These are phyloP conservation scores for Boloria euphrosyne DNA, from an alignment of 2,888 invertebrate species.

Conservation along the genomic window DNA sequence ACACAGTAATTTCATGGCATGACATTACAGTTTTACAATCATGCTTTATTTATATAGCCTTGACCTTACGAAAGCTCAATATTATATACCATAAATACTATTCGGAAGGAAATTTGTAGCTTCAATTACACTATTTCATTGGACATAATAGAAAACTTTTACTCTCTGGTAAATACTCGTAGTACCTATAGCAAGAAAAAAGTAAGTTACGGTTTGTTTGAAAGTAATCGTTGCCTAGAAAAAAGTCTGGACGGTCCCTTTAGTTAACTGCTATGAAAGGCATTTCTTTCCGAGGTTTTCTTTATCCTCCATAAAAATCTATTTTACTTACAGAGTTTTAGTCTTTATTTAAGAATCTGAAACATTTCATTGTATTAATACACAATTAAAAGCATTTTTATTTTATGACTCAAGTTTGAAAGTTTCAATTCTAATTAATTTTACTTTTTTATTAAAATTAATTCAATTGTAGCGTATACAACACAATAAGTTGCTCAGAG, in stretches of 20 bases:
- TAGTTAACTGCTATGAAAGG: conserved; percentile 24
- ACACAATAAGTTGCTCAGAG: conserved; percentile 3
- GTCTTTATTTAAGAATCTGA: conserved; percentile 32
- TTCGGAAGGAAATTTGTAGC: too few relatives aligned
- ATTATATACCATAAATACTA: not conserved
- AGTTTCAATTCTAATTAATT: not conserved
- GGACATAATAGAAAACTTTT: not conserved
- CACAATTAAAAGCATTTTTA: conserved; percentile 30
- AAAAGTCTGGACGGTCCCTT: conserved; percentile 13
- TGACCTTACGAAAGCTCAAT: conserved; percentile 18
- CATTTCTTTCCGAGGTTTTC: conserved; percentile 32
- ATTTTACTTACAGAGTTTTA: conserved; percentile 36
- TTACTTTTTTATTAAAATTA: not conserved
- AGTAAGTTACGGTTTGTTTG: not conserved
- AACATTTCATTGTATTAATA: conserved; percentile 36
- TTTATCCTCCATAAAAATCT: conserved; percentile 35
- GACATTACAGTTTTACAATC: conserved; percentile 29
- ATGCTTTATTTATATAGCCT: conserved; percentile 26
- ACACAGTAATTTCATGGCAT: conserved; percentile 26
- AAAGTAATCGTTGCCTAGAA: not conserved
- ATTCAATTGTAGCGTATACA: not conserved
- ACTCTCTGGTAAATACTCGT: not conserved
- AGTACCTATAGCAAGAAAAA: not conserved
- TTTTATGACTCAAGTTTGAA: not conserved
- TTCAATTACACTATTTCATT: not conserved